Evolutionary conservation across 2,888 invertebrate species (phyloP), one percentile per base, ranked within the genome.

Genomic region (Macroteleia sp.): DNA sequence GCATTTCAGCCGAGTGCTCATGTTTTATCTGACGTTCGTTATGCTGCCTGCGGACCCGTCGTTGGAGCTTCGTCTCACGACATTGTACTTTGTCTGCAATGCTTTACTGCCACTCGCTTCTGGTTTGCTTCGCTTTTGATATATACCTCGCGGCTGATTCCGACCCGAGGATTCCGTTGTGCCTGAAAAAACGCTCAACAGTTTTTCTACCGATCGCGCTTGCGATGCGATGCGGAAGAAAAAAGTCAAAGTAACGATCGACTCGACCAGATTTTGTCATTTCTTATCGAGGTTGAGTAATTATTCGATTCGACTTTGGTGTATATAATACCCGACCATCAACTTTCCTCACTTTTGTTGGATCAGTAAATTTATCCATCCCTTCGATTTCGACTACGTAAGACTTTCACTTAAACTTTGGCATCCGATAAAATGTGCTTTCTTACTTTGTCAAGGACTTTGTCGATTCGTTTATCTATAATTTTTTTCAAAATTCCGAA

Each of bases 21-120:
- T 88, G 87, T 88, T 88, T 88, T 86, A 86, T 86, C 87, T 81
- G 83, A 86, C 86, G 83, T 88, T 88, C 88, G 87, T 88, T 88
- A 88, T 83, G 84, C 84, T 77, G 81, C 52, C 77, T 54, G 48
- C 77, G 50, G 46, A 71, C 46, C 54, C 69, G 50, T 48, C 64
- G n/a, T 56, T 20, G n/a, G 20, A 50, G 62, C 57, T 50, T 50
- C 56, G 57, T 71, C 59, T 70, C 70, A 70, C 76, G 79, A 81
- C 81, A 61, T 70, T 74, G 79, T 79, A 79, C 78, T 81, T 81
- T 70, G 80, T 80, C 79, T 77, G 75, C 74, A 81, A 87, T 87
- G 82, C 84, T 87, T 87, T 87, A 86, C 87, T 86, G 83, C 82
- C 82, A 61, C 48, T 57, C 61, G 73, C 50, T 61, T 66, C 75